A percentile compares a stretch with the other conserved stretches of the same genome.
phyloP scores from a whole-genome alignment of 2,113 vertebrate genomes.

The Reinhardtius hippoglossoides region DNA sequence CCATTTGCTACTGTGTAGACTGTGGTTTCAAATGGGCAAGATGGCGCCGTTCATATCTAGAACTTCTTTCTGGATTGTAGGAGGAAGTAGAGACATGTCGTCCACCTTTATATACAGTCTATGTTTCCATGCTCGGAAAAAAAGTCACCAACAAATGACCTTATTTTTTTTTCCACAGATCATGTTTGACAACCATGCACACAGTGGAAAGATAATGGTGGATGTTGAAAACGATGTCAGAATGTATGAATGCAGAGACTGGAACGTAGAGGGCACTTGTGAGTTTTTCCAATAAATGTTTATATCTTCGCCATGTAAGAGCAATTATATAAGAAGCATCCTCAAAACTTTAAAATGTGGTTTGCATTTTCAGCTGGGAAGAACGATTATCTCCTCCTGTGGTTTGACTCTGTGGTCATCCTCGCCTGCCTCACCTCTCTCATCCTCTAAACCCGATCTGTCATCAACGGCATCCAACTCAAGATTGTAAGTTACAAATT shows the following conservation, averaged over 20 bases:
- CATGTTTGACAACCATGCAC: slow-evolving; percentile 91
- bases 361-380: slow-evolving; percentile 84
- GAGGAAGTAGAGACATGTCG: not conserved
- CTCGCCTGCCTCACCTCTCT: slow-evolving; percentile 88
- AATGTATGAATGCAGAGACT: slow-evolving; percentile 92
- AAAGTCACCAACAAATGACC: not conserved
- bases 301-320: not conserved
- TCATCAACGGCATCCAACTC: slow-evolving; percentile 87
- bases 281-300: slow-evolving; percentile 67
- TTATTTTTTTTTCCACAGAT: slow-evolving; percentile 81
- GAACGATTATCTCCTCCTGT: slow-evolving; percentile 88
- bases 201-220: slow-evolving; percentile 93
- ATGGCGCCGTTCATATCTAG: too few relatives aligned
- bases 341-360: not conserved
- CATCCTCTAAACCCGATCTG: slow-evolving; percentile 88
- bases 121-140: not conserved
- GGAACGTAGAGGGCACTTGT: slow-evolving; percentile 90
- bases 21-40: too few relatives aligned
- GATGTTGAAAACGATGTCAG: slow-evolving; percentile 86
- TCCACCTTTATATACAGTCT: too few relatives aligned
- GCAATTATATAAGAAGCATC: too few relatives aligned
- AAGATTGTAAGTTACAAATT: slow-evolving; percentile 85
- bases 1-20: too few relatives aligned
- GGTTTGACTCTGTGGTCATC: slow-evolving; percentile 89
- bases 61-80: too few relatives aligned